Evolutionary conservation across 1,140 invertebrate species (phyloP).

Genomic region (Mycetomoellerius zeteki): DNA sequence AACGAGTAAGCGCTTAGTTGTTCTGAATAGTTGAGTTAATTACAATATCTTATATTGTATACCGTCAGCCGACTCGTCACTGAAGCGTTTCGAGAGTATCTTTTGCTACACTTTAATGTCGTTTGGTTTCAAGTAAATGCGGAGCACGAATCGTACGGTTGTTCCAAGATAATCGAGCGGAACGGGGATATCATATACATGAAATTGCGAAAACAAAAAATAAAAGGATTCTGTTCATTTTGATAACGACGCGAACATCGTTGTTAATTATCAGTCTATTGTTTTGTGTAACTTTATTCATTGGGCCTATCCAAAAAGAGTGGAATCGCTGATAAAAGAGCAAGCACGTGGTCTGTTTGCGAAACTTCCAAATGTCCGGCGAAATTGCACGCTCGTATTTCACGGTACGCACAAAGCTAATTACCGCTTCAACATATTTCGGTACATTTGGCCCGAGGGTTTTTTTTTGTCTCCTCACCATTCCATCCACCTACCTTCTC

Average conservation of each 20-base stretch:
- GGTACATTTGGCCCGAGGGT: constrained; percentile 72
- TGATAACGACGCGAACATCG: constrained; percentile 16
- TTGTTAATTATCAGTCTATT: constrained; percentile 53
- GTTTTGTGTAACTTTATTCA: constrained; percentile 54
- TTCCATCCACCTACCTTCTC: neutral
- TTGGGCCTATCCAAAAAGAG: constrained; percentile 50
- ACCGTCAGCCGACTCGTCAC: neutral
- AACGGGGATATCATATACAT: neutral
- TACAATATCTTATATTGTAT: neutral
- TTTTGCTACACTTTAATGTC: neutral
- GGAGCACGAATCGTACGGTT: neutral
- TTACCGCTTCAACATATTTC: constrained; percentile 75
- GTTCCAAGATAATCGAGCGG: neutral
- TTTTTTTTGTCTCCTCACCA: constrained; percentile 38
- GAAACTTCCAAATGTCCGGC: constrained; percentile 72
- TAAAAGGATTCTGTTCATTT: constrained; percentile 14
- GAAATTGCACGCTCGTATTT: constrained; percentile 70
- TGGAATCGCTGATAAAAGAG: constrained; percentile 68
- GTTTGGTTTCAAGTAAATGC: neutral
- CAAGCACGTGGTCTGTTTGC: constrained; percentile 60
- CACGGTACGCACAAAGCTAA: constrained; percentile 76
- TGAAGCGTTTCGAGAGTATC: neutral
- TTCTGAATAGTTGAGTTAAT: constrained; percentile 25
- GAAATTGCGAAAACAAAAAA: neutral
- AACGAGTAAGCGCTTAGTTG: constrained; percentile 3